Evolutionary conservation across 2,113 vertebrate genomes (phyloP), one percentile per base, ranked within the genome.

Genomic region (Sphaerodactylus townsendi): DNA sequence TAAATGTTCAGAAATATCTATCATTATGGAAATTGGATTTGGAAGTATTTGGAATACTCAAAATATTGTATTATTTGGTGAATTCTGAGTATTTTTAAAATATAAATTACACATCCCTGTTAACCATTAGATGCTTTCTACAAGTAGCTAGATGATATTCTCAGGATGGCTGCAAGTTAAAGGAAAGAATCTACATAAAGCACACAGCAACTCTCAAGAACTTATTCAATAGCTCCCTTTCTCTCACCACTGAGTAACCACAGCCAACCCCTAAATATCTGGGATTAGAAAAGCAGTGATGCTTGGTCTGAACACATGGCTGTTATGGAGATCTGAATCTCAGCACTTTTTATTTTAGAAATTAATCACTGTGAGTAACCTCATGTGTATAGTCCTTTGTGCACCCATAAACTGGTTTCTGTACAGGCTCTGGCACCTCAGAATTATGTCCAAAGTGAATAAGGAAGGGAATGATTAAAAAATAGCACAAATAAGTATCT

Each of bases 381-480:
- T 81, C 66, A 70, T 53, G 23, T 81, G 65, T 69, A n/a, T 79
- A 35, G 41, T 5, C 77, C 77, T 68, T 79, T 66, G 64, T 79
- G 30, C 64, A 48, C n/a, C 44, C 35, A 21, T 50, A 50, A 80
- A 80, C 41, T 37, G 44, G 64, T 19, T 35, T 50, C 64, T 80
- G 10, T 33, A 14, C 33, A 64, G n/a, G 19, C 13, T 23, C 15
- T 68, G 44, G 65, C 41, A 80, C 50, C 37, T n/a, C 64, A 79
- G 65, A 50, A 35, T 50, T 35, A 80, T 50, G 44, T n/a, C n/a
- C n/a, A 68, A 79, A 79, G 64, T 80, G 44, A 68, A 68, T 50
- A 80, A 50, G 78, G 78, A 68, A 80, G 46, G 41, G n/a, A 69
- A 80, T 68, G 33, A 80, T 80, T 66, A 14, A 68, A 80, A 79